Base-by-base conservation (phyloP, 1,140 invertebrate genomes). In the Drosophila virilis region DNA sequence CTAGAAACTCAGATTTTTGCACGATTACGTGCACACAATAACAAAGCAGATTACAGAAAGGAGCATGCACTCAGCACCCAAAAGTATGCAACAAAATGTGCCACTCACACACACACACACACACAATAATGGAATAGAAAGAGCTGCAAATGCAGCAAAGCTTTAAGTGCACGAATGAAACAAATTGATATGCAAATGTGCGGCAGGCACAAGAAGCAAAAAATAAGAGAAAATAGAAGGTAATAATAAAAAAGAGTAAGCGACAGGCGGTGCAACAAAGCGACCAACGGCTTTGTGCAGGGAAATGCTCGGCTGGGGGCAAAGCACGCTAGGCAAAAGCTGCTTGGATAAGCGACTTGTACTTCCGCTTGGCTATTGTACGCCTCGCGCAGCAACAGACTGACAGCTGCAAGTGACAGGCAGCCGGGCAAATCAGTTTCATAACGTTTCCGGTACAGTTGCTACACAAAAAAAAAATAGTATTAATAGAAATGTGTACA, bases 111-210 rank as follows among this genome's bases (percentile, higher is more conserved):
- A 60, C 46, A 42, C 83, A 88, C 75, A 82, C 77, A 60, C 46
- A 42, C 65, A 58, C 43, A 73, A 60, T 10, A 9, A 37, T 17
- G 40, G 43, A 61, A 51, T 57, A 7, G 43, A 33, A 40, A 45
- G 52, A 74, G 57, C 71, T 66, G 74, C 74, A 77, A 64, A 62
- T 54, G 67, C 50, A 59, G 57, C 65, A 42, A 45, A 69, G 71
- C 71, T 69, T 57, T 69, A 68, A 74, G 67, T 74, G 65, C 69
- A 68, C 80, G 80, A 86, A 86, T 86, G 70, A 69, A 86, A 88
- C 82, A 86, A 86, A 86, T 86, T 86, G 82, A 86, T 88, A 86
- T 86, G 83, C 82, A 86, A 86, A 88, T 86, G 83, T 82, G 83
- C 42, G 37, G 13, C 38, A 48, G 54, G 70, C 32, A 51, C 32